Percentiles rank a stretch among this genome's conserved stretches.
phyloP scores from a whole-genome alignment of 1,140 invertebrate species.

The Drosophila cardini region DNA sequence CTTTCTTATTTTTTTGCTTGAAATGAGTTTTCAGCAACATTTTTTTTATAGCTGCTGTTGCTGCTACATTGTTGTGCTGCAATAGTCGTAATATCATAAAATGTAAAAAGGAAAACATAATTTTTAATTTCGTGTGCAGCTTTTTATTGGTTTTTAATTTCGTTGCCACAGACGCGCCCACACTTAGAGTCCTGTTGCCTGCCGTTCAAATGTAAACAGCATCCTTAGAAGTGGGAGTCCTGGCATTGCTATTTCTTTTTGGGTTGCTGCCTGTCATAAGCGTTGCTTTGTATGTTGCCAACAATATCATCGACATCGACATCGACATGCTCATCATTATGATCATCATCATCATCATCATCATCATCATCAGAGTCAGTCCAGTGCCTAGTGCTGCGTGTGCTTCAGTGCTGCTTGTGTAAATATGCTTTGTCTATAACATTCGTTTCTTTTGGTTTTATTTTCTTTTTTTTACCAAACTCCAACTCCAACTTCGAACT shows the following conservation, averaged over 20 bases:
- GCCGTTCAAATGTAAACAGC: constrained; percentile 69
- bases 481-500: constrained; percentile 23
- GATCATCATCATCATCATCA: constrained; percentile 18
- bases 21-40: constrained; percentile 39
- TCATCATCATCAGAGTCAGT: constrained; percentile 30
- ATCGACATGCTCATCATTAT: not conserved
- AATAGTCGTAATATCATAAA: constrained; percentile 27
- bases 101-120: constrained; percentile 74
- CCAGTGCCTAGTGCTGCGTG: constrained; percentile 57
- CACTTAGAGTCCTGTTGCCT: constrained; percentile 21
- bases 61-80: constrained; percentile 40
- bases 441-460: constrained; percentile 55
- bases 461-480: constrained; percentile 26
- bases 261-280: constrained; percentile 60
- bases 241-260: constrained; percentile 1
- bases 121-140: constrained; percentile 76
- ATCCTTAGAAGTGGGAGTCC: constrained; percentile 62
- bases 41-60: constrained; percentile 59
- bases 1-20: constrained; percentile 39
- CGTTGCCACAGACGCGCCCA: constrained; percentile 59
- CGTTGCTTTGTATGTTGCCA: constrained; percentile 70
- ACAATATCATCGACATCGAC: constrained; percentile 67
- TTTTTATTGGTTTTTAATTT: constrained; percentile 83
- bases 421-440: constrained; percentile 82
- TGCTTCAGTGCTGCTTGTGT: constrained; percentile 49